Conservation (phyloP, 2,113 vertebrate species). For the Prinia subflava region DNA sequence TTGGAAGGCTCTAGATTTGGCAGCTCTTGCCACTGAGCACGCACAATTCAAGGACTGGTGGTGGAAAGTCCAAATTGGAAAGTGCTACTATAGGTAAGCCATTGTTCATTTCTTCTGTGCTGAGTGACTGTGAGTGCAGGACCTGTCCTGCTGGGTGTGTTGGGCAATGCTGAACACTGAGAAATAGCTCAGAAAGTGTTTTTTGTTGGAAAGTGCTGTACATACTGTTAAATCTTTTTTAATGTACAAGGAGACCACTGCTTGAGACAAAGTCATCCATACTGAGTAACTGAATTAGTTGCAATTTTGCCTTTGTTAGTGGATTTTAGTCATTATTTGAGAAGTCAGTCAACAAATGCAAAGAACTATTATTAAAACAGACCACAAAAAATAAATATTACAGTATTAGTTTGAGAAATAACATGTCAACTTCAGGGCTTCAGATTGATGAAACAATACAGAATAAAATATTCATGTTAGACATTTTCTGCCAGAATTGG, state of each 20-base stretch:
- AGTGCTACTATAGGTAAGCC: conserved; percentile 94
- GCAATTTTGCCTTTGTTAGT: not conserved
- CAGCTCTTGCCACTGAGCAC: conserved; percentile 90
- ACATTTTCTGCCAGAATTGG: not conserved
- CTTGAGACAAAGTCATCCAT: not conserved
- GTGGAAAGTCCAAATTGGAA: conserved; percentile 99
- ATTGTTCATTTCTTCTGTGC: not conserved
- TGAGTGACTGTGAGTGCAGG: not conserved
- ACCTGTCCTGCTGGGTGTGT: not conserved
- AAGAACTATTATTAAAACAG: not conserved
- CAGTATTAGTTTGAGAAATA: not conserved
- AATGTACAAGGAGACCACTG: not conserved
- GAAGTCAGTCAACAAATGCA: not conserved
- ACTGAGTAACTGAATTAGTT: not conserved
- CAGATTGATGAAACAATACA: not conserved
- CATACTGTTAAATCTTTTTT: not conserved
- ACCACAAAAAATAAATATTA: not conserved
- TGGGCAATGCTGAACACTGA: not conserved
- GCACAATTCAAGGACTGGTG: conserved; percentile 99
- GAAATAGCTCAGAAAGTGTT: not conserved
- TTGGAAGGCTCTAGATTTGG: conserved; percentile 92
- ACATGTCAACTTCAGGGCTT: not conserved
- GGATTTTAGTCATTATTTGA: not conserved
- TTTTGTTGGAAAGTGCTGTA: not conserved
- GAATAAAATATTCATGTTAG: not conserved